A percentile compares a stretch with the other conserved stretches of the same genome.
phyloP scores from a whole-genome alignment of 2,888 invertebrate species.

The Lordiphosa fenestrarum region DNA sequence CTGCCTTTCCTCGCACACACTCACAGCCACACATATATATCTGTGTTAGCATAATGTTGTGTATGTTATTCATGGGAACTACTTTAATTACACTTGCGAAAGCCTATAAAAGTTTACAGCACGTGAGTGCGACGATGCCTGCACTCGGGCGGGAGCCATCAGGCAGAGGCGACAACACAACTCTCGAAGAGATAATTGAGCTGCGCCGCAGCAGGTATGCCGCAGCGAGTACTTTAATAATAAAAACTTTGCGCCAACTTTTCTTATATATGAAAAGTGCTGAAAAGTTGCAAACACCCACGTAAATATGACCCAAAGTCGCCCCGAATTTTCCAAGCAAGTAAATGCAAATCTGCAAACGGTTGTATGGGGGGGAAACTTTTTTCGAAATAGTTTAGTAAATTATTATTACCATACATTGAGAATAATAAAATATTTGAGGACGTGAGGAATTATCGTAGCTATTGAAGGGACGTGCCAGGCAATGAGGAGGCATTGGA shows the following conservation, averaged over 20 bases:
- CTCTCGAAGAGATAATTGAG: conserved; percentile 21
- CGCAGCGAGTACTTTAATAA: conserved; percentile 20
- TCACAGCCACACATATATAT: not conserved
- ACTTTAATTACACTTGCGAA: conserved; percentile 26
- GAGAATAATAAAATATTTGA: not conserved
- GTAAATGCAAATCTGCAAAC: conserved; percentile 18
- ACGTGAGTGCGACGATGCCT: conserved; percentile 23
- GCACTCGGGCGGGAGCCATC: conserved; percentile 8
- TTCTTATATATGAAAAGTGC: conserved; percentile 20
- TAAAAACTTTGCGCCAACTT: conserved; percentile 20
- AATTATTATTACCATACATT: conserved; percentile 4
- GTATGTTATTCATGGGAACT: conserved; percentile 16
- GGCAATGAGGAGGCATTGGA: too few species aligned
- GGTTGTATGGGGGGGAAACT: not conserved
- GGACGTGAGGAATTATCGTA: too few species aligned
- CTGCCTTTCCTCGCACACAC: not conserved
- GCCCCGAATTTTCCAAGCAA: conserved; percentile 3
- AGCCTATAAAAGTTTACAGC: conserved; percentile 23
- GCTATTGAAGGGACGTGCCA: too few species aligned
- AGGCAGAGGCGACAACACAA: conserved; percentile 8
- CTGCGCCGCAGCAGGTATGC: conserved; percentile 18
- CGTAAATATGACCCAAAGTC: conserved; percentile 16
- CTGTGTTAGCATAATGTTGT: conserved; percentile 6
- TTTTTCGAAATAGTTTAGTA: conserved; percentile 3
- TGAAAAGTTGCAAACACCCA: conserved; percentile 20